Conservation (phyloP, 2,113 vertebrate genomes). For the Pluvianellus socialis region DNA sequence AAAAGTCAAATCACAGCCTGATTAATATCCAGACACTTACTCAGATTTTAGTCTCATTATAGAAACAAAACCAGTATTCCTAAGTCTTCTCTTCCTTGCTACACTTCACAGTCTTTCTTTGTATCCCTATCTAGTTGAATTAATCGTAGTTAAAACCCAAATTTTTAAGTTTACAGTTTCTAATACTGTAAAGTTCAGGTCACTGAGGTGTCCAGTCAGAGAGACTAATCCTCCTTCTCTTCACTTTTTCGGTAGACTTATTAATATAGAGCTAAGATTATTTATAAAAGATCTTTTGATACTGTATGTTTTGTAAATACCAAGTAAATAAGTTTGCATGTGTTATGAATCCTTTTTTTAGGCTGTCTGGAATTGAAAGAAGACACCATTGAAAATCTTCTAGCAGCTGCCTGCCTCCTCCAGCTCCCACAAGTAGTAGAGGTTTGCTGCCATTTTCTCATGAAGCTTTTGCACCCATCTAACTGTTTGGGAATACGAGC, state of each 20-base stretch:
- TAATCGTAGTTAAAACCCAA: not conserved
- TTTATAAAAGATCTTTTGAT: not conserved
- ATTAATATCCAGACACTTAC: not conserved
- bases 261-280: not conserved
- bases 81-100: not conserved
- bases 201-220: not conserved
- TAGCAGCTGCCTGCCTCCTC: conserved; percentile 82
- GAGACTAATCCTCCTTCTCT: not conserved
- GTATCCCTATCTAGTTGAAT: not conserved
- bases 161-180: not conserved
- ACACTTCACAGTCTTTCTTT: not conserved
- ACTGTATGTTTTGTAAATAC: not conserved
- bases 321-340: not conserved
- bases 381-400: conserved; percentile 82
- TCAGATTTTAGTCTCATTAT: not conserved
- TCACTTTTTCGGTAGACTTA: not conserved
- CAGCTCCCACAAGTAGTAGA: conserved; percentile 84
- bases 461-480: conserved; percentile 83
- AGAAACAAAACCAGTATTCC: not conserved
- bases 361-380: conserved; percentile 82
- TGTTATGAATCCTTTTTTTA: not conserved
- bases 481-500: conserved; percentile 83
- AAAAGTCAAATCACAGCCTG: not conserved
- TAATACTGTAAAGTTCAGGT: not conserved
- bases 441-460: conserved; percentile 82